Evolutionary conservation across 2,113 vertebrate species (phyloP).

Genomic region (Ardeotis arabs): DNA sequence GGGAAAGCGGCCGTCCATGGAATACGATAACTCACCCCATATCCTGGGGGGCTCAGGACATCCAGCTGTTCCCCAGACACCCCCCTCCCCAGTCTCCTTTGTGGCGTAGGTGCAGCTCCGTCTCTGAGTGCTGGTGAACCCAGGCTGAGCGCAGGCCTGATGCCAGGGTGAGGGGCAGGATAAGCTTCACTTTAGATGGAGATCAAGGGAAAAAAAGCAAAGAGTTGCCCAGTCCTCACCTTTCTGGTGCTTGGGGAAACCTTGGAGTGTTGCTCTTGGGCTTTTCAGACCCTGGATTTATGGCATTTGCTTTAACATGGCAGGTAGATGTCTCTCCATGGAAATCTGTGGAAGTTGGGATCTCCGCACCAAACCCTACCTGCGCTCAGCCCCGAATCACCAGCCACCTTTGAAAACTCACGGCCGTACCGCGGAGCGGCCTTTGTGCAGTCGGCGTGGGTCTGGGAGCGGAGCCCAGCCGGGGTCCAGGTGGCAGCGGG

Average conservation of each 20-base stretch:
- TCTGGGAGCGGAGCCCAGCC: slow-evolving; percentile 50
- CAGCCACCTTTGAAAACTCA: neutral
- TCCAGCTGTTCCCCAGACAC: neutral
- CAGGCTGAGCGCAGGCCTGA: neutral
- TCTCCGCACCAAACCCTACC: neutral
- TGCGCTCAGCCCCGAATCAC: neutral
- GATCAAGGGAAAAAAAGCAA: neutral
- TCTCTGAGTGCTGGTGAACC: neutral
- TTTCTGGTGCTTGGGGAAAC: neutral
- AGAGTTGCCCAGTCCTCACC: neutral
- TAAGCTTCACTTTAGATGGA: neutral
- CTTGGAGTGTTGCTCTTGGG: accelerated
- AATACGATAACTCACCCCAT: neutral
- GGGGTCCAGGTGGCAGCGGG: slow-evolving; percentile 19
- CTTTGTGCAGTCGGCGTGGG: neutral
- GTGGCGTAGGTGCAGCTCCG: accelerated
- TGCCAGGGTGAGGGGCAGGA: neutral
- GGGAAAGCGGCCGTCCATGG: accelerated
- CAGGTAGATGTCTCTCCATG: accelerated
- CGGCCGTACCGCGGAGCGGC: neutral
- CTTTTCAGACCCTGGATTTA: neutral
- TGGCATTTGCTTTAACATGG: neutral
- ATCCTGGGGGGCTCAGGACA: accelerated
- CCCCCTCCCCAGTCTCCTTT: neutral
- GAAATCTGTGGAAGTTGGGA: accelerated